Base-by-base conservation (phyloP, 1,140 invertebrate species). In the Phortica variegata region DNA sequence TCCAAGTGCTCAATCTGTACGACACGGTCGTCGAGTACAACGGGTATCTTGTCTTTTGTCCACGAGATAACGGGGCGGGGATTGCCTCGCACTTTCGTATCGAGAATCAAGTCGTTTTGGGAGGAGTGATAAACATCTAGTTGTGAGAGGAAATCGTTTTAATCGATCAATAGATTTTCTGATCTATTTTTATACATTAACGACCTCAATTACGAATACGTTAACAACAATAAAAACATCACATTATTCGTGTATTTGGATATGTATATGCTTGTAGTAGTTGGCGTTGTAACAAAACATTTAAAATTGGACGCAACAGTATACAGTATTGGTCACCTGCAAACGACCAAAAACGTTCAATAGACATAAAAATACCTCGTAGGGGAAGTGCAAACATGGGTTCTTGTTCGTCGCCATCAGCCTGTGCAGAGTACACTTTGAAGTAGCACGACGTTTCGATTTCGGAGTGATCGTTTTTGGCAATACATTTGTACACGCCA, bases 31-130 rank as follows among this genome's bases (percentile, higher is more conserved):
- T 82, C 81, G 15, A 77, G 62, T 7, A 81, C 61, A 33, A 87
- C 65, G 50, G 80, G 75, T 57, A 73, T 71, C 26, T 84, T 83
- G 59, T 91, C 85, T 77, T 89, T 90, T 31, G 85, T 66, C 90
- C 90, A 94, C 17, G 84, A 84, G 44, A 93, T 83, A 3, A 77
- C 80, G n/a, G 89, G 87, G n/a, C 79, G 71, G 4, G 88, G 87
- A 62, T 86, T 81, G 38, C 85, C 87, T 55, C 83, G 82, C 31
- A 91, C 83, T 49, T 84, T 80, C 60, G 89, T 91, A 72, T 92
- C 88, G 48, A 93, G 73, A 26, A 85, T 79, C 38, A 91, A 73
- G 73, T 90, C 86, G 74, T 89, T 85, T 60, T 87, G 85, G 19
- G 81, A 79, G 51, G 80, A 77, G 63, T 84, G 83, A 66, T 87